Base-by-base conservation (phyloP, 2,797 vertebrate species). In the Acanthopagrus latus region DNA sequence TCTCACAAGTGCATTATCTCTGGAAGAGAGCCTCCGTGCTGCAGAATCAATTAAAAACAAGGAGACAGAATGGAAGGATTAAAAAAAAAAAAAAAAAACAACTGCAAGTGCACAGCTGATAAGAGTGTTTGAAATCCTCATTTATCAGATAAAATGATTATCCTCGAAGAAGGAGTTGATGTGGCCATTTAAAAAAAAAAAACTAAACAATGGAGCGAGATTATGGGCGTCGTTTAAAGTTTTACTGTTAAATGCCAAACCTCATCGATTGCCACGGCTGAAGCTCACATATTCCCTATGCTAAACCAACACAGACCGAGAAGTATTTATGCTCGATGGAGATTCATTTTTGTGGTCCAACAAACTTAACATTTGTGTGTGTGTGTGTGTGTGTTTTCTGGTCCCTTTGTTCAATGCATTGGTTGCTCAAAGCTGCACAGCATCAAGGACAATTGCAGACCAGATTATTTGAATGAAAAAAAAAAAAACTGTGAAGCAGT, bases 91-190 rank as follows among this genome's bases (percentile, higher is more conserved):
- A 92, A 44, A 43, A 44, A 93, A 90, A 90, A 93, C 89, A 92
- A 93, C 88, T 87, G 91, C 87, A 70, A 93, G 92, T 89, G 85
- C 85, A 85, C 79, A 33, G 86, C 93, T 90, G 95, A 96, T 96
- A 96, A 96, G 93, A 91, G 79, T 84, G 86, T 93, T 93, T 92
- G 86, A 93, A 95, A 95, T 93, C 93, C 90, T 89, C 80, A 90
- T 93, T 94, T 93, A 95, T 96, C 95, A 94, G 95, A 96, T 95
- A 93, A 95, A 95, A 95, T 93, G 93, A 96, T 95, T 94, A 95
- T 93, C 94, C 94, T 89, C 74, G 63, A 93, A 27, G 27, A 88
- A 93, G 93, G 64, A 89, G 91, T 91, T 94, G 90, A 93, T 91
- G 93, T 91, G 91, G 89, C 89, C 89, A 92, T 94, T 91, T n/a